These are phyloP conservation scores for Fratercula arctica DNA, from an alignment of 2,797 vertebrate species.

Conservation along the genomic window DNA sequence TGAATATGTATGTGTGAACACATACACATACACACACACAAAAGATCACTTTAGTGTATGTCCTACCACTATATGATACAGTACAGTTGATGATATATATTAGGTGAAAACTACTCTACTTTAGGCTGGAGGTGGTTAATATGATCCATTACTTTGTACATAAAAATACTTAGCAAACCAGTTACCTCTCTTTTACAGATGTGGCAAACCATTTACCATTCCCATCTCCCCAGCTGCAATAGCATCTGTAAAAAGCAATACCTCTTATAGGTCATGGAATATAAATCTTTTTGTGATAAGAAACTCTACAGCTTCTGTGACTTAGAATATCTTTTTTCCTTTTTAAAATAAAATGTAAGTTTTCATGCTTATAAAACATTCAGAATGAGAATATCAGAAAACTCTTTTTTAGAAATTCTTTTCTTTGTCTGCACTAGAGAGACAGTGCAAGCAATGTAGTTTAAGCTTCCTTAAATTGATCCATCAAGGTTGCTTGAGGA, in stretches of 20 bases:
- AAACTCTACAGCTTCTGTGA: background rate
- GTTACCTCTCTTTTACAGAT: conserved; percentile 9
- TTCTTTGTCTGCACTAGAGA: background rate
- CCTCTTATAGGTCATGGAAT: background rate
- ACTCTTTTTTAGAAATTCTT: background rate
- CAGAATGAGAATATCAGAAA: background rate
- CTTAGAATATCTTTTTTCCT: background rate
- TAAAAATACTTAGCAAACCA: conserved; percentile 9
- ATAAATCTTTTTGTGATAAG: conserved; percentile 27
- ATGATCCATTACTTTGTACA: background rate
- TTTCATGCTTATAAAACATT: background rate
- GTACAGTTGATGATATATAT: background rate
- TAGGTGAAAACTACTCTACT: background rate
- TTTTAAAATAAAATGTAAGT: background rate
- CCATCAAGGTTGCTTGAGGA: background rate
- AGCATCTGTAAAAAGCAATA: conserved; percentile 13
- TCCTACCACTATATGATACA: background rate
- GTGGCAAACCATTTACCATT: background rate
- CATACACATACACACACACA: background rate
- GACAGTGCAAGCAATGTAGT: background rate
- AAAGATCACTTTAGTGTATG: background rate
- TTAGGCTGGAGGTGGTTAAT: background rate
- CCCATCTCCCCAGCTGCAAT: background rate
- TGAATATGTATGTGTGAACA: background rate
- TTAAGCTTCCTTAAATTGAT: background rate